phyloP scores from a whole-genome alignment of 2,888 invertebrate species.

The Ochropleura leucogaster region DNA sequence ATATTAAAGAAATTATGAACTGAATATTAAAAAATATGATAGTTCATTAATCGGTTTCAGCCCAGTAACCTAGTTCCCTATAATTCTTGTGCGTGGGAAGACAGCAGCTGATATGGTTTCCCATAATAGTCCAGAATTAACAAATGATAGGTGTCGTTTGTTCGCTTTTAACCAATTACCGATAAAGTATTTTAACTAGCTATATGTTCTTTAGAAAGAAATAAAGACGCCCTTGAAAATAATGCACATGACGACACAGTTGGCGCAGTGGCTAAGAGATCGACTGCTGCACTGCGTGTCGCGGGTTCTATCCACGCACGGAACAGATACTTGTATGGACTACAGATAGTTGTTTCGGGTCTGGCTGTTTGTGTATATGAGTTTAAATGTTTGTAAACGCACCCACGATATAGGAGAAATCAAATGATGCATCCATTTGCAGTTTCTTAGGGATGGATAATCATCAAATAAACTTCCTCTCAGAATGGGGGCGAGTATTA shows the following conservation, averaged over 20 bases:
- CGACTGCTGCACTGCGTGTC: no score
- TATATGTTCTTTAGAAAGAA: background rate
- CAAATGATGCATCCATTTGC: no score
- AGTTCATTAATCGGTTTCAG: slow-evolving; percentile 45
- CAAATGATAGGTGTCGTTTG: slow-evolving; percentile 25
- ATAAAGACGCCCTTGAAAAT: background rate
- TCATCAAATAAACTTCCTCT: no score
- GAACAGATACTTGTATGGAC: no score
- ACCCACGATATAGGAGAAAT: no score
- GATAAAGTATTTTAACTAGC: background rate
- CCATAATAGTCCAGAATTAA: slow-evolving; percentile 29
- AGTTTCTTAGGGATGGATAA: no score
- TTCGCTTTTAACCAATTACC: slow-evolving; percentile 10
- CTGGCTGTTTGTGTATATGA: no score
- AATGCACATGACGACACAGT: background rate
- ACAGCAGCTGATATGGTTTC: slow-evolving; percentile 46
- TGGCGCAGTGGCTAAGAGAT: no score
- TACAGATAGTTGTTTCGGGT: no score
- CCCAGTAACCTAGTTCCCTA: slow-evolving; percentile 51
- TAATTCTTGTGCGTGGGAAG: slow-evolving; percentile 51
- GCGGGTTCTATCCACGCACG: no score
- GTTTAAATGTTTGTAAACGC: no score
- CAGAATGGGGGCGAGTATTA: no score
- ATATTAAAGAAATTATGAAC: slow-evolving; percentile 39
- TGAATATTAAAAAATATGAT: slow-evolving; percentile 45